phyloP scores from a whole-genome alignment of 2,888 invertebrate genomes.

The Pteria penguin region DNA sequence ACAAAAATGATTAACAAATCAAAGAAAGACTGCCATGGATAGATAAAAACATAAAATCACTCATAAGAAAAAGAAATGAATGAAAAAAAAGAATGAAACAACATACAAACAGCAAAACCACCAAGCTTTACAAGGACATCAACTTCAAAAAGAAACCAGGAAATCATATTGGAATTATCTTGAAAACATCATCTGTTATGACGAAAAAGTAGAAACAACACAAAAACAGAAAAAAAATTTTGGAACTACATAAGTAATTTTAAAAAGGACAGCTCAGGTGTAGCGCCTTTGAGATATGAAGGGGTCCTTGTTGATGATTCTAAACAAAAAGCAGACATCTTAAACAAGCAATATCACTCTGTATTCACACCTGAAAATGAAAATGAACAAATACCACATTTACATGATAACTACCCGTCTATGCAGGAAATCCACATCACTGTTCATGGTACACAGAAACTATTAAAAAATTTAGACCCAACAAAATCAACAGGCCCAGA shows the following conservation, averaged over 20 bases:
- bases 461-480: slow-evolving; percentile 7
- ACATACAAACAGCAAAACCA: no score
- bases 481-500: slow-evolving; percentile 17
- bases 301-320: slow-evolving; percentile 5
- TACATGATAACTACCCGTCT: no score
- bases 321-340: slow-evolving; percentile 19
- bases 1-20: slow-evolving; percentile 25
- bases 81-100: slow-evolving; percentile 18
- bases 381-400: no score
- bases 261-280: neutral
- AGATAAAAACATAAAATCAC: slow-evolving; percentile 24
- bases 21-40: slow-evolving; percentile 37
- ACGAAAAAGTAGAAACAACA: slow-evolving; percentile 4
- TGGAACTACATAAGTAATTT: neutral
- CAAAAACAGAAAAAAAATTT: slow-evolving; percentile 23
- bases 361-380: slow-evolving; percentile 4
- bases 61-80: slow-evolving; percentile 26
- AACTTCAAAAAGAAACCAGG: no score
- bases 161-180: no score
- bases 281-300: neutral
- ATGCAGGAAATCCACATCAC: no score
- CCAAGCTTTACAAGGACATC: no score
- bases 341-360: slow-evolving; percentile 20
- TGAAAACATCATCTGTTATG: slow-evolving; percentile 22
- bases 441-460: slow-evolving; percentile 1